A percentile compares a stretch with the other conserved stretches of the same genome.
These are phyloP conservation scores for Gari tellinella DNA, from an alignment of 2,888 invertebrate genomes.

Conservation along the genomic window DNA sequence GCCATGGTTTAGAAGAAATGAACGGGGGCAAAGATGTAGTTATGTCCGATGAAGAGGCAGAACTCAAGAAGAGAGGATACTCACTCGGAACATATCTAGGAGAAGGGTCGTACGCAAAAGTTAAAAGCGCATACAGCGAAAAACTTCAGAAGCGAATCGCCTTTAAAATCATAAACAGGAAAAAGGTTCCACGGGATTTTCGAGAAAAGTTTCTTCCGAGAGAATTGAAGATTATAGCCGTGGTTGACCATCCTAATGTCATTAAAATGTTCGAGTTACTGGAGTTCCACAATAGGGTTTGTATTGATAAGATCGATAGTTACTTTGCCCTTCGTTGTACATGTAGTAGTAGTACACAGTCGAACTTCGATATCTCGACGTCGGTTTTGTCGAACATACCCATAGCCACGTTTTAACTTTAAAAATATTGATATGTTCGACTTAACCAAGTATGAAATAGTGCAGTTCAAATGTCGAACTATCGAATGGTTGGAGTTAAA, in stretches of 20 bases:
- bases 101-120: slow-evolving; percentile 85
- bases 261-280: slow-evolving; percentile 91
- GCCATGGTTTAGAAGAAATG: slow-evolving; percentile 12
- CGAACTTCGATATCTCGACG: too few relatives aligned
- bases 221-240: slow-evolving; percentile 91
- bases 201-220: slow-evolving; percentile 92
- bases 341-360: too few relatives aligned
- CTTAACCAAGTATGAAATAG: too few relatives aligned
- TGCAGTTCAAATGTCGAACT: too few relatives aligned
- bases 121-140: slow-evolving; percentile 89
- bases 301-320: too few relatives aligned
- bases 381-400: too few relatives aligned
- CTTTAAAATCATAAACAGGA: slow-evolving; percentile 90
- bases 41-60: slow-evolving; percentile 78
- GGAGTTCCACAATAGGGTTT: slow-evolving; percentile 90
- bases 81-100: slow-evolving; percentile 84
- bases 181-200: slow-evolving; percentile 91
- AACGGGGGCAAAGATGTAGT: slow-evolving; percentile 47
- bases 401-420: too few relatives aligned
- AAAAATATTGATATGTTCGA: too few relatives aligned
- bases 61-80: slow-evolving; percentile 85
- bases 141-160: slow-evolving; percentile 73
- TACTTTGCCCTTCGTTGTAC: too few relatives aligned
- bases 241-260: slow-evolving; percentile 92
- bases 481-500: too few relatives aligned